Base-by-base conservation (phyloP, 2,888 invertebrate species). In the Caenorhabditis virilis region DNA sequence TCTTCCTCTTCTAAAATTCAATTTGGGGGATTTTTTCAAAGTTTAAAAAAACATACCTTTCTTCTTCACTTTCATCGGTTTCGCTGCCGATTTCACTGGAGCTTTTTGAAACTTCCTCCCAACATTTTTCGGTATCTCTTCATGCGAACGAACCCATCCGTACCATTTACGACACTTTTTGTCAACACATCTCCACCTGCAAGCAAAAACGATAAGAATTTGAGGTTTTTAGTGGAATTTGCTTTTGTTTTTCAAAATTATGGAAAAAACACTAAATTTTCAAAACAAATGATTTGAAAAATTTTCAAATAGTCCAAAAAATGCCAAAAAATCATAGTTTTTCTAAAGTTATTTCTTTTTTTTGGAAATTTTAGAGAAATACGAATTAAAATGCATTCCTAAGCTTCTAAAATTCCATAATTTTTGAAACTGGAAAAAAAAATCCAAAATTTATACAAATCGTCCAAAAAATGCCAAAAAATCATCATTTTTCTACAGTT, bases 81-180 rank as follows among this genome's bases (percentile, higher is more conserved):
- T 64, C 26, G 27, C 25, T 18, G 42, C 23, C 2, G 20, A 11
- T 18, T 47, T 39, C 5, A 53, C 33, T 13, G 53, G 45, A 18
- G 56, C 39, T 33, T 52, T 56, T 36, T 47, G 41, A 13, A 69
- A 74, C 46, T 76, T 76, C 30, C 77, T 58, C 38, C 77, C 78
- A 4, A 77, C 52, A 56, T 80, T 80, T 41, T 65, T 67, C 9
- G 80, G 80, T 30, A 80, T 78, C 45, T 78, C 78, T 22, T 80
- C 80, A 61, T 74, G 69, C 25, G 77, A 69, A 33, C 72, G 69
- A 27, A 80, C 80, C 80, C 80, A 80, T 22, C 80, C 80, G 55
- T 80, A 80, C 80, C 80, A 80, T 52, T 80, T 80, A 2, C 80
- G 70, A 39, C 80, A 80, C 45, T 78, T 78, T 53, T 80, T 80